phyloP scores from a whole-genome alignment of 1,140 invertebrate species.

The Drosophila serrata region DNA sequence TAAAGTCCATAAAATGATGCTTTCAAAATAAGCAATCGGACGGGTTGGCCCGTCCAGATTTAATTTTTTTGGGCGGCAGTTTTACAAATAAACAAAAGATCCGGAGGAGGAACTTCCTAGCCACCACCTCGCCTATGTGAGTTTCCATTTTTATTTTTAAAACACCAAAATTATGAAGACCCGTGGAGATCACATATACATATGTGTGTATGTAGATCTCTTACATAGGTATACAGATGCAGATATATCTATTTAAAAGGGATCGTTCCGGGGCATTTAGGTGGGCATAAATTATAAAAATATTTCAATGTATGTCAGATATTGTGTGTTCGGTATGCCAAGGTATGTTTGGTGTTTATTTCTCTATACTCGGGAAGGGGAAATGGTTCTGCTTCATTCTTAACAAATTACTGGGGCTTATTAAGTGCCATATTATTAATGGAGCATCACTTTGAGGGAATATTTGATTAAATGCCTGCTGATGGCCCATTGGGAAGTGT shows the following conservation, averaged over 20 bases:
- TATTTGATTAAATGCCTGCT: slow-evolving; percentile 58
- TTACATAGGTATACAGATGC: slow-evolving; percentile 35
- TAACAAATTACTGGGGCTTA: slow-evolving; percentile 72
- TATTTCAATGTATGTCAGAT: slow-evolving; percentile 79
- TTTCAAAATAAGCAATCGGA: slow-evolving; percentile 50
- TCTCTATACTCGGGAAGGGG: slow-evolving; percentile 2
- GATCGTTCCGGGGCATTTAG: slow-evolving; percentile 50
- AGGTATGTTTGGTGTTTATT: slow-evolving; percentile 60
- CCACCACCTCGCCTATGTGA: slow-evolving; percentile 42
- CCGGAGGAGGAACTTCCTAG: slow-evolving; percentile 46
- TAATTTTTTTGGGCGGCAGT: slow-evolving; percentile 53
- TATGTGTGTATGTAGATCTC: neutral
- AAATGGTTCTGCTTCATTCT: slow-evolving; percentile 56
- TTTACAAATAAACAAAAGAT: slow-evolving; percentile 69
- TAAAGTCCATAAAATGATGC: slow-evolving; percentile 60
- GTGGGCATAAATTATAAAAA: slow-evolving; percentile 83
- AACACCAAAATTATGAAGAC: slow-evolving; percentile 44
- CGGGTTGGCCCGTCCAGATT: slow-evolving; percentile 45
- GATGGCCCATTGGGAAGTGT: slow-evolving; percentile 37
- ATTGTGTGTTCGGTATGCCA: slow-evolving; percentile 66
- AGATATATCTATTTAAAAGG: slow-evolving; percentile 63
- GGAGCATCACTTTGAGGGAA: slow-evolving; percentile 34
- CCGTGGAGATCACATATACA: slow-evolving; percentile 39
- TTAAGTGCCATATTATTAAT: slow-evolving; percentile 73
- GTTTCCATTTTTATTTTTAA: slow-evolving; percentile 69